Evolutionary conservation across 2,113 vertebrate genomes (phyloP).

Genomic region (Ornithorhynchus anatinus): DNA sequence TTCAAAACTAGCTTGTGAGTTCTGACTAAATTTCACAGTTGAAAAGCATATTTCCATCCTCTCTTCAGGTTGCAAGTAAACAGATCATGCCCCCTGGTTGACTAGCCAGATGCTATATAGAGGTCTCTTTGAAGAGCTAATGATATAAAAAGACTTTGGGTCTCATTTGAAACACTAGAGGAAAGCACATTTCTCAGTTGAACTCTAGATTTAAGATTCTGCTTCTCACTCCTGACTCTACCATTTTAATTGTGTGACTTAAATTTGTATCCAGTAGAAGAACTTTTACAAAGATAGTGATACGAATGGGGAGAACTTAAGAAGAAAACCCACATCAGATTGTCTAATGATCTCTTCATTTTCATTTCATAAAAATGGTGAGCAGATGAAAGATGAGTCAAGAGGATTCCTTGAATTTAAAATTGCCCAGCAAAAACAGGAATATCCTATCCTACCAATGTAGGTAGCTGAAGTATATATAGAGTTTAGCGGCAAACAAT

Average conservation of each 20-base stretch:
- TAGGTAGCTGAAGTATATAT: neutral
- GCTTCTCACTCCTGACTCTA: conserved; percentile 26
- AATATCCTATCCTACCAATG: neutral
- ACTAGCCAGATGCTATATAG: neutral
- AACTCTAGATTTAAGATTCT: conserved; percentile 42
- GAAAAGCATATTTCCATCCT: neutral
- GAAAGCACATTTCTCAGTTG: neutral
- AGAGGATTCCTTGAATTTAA: conserved; percentile 17
- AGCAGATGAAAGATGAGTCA: conserved; percentile 11
- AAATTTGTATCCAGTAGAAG: conserved; percentile 33
- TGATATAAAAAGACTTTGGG: neutral
- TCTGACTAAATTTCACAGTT: neutral
- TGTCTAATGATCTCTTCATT: conserved; percentile 17
- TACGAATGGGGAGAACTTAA: conserved; percentile 33
- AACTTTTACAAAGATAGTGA: conserved; percentile 17
- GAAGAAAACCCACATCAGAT: conserved; percentile 38
- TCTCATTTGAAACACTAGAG: neutral
- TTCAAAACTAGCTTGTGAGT: conserved; percentile 3
- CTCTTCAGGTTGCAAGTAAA: conserved; percentile 2
- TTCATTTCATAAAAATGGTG: conserved; percentile 14
- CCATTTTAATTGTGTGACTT: conserved; percentile 30
- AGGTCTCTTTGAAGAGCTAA: neutral
- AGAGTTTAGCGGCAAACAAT: neutral
- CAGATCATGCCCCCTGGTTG: neutral
- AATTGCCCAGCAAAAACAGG: neutral